Conservation (phyloP, 2,797 vertebrate genomes). For the Discoglossus pictus region DNA sequence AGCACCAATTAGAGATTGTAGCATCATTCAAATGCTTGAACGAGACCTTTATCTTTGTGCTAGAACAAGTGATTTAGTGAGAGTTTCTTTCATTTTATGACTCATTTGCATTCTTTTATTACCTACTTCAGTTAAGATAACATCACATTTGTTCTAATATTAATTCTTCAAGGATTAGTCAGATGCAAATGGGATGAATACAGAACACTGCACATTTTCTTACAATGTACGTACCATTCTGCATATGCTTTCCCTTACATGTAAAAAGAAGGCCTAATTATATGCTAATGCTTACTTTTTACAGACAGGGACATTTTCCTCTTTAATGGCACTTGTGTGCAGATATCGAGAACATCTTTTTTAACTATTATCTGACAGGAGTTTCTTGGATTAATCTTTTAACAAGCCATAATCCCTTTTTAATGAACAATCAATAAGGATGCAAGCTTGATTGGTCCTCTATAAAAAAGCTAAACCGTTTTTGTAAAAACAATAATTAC, state of each 20-base stretch:
- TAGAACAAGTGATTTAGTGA: neutral
- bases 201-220: constrained; percentile 4
- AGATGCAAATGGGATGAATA: neutral
- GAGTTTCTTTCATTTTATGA: neutral
- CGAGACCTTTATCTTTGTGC: constrained; percentile 3
- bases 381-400: constrained; percentile 12
- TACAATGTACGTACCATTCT: constrained; percentile 1
- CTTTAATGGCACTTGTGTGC: neutral
- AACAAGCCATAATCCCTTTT: constrained; percentile 25
- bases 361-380: constrained; percentile 2
- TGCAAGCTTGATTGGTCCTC: neutral
- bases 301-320: neutral
- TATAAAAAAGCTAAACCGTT: neutral
- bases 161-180: constrained; percentile 14
- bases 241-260: neutral
- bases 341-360: neutral
- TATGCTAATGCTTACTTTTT: constrained; percentile 16
- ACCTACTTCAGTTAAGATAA: constrained; percentile 22
- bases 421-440: constrained; percentile 28
- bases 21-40: neutral
- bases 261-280: constrained; percentile 15
- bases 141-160: constrained; percentile 32
- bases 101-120: constrained; percentile 23
- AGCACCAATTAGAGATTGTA: constrained; percentile 3
- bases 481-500: no score